These are phyloP conservation scores for Tenthredo scrophulariae DNA, from an alignment of 2,888 invertebrate species.

Conservation along the genomic window DNA sequence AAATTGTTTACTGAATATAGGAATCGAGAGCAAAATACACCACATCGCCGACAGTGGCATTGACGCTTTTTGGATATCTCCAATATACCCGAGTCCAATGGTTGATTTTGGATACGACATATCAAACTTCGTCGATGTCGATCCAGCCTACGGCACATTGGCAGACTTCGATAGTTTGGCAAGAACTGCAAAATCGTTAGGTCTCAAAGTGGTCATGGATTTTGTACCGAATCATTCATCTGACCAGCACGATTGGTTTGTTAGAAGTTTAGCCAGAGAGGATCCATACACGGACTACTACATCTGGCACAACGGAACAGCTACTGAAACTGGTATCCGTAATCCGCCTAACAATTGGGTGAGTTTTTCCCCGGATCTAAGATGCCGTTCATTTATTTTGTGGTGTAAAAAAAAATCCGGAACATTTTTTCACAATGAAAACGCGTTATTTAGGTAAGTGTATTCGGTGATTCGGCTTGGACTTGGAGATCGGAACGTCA, in stretches of 20 bases:
- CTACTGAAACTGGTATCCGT: slow-evolving; percentile 76
- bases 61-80: slow-evolving; percentile 85
- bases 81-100: slow-evolving; percentile 89
- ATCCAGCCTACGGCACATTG: slow-evolving; percentile 85
- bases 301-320: slow-evolving; percentile 86
- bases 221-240: slow-evolving; percentile 88
- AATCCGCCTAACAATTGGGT: slow-evolving; percentile 90
- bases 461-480: slow-evolving; percentile 88
- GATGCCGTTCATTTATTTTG: background rate
- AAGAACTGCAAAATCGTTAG: slow-evolving; percentile 79
- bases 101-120: slow-evolving; percentile 90
- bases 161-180: slow-evolving; percentile 84
- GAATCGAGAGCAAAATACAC: slow-evolving; percentile 81
- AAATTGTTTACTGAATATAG: slow-evolving; percentile 72
- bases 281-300: slow-evolving; percentile 87
- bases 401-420: background rate
- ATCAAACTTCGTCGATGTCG: slow-evolving; percentile 84
- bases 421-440: background rate
- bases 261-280: slow-evolving; percentile 81
- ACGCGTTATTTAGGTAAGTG: slow-evolving; percentile 79
- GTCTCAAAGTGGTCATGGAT: slow-evolving; percentile 79
- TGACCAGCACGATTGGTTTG: slow-evolving; percentile 90
- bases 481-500: slow-evolving; percentile 83
- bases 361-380: slow-evolving; percentile 63
- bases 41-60: slow-evolving; percentile 85